These are phyloP conservation scores for Martes martes DNA, from an alignment of 2,113 vertebrate species.

Conservation along the genomic window DNA sequence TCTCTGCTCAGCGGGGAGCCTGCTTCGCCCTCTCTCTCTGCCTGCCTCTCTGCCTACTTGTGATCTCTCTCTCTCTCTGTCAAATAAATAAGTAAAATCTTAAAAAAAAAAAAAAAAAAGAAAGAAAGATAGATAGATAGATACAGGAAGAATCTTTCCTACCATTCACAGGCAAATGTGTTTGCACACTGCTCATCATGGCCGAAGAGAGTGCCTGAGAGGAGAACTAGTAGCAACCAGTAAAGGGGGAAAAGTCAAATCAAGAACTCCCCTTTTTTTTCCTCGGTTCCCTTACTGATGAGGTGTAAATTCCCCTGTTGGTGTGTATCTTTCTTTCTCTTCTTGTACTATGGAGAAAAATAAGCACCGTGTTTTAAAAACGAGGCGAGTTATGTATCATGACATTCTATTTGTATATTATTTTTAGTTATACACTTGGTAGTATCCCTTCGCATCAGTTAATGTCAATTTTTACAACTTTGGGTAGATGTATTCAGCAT, in stretches of 20 bases:
- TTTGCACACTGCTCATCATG: background rate
- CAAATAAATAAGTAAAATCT: too few relatives aligned
- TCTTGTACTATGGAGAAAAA: background rate
- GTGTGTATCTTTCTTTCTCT: background rate
- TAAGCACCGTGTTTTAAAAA: background rate
- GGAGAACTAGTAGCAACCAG: background rate
- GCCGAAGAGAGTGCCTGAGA: background rate
- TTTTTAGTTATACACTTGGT: background rate
- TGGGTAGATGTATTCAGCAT: background rate
- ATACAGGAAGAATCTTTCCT: background rate
- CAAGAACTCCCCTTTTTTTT: background rate
- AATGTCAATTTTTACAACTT: background rate
- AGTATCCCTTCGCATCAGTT: background rate
- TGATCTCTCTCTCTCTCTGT: too few relatives aligned
- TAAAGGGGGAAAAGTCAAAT: background rate
- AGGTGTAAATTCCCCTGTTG: background rate
- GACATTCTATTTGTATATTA: background rate
- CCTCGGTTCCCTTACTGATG: background rate
- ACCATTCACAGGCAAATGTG: background rate
- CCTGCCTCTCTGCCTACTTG: too few relatives aligned
- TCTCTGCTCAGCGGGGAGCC: too few relatives aligned
- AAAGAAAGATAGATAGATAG: background rate
- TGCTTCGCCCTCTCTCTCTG: too few relatives aligned
- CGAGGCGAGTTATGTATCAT: background rate
- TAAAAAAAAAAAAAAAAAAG: background rate